Base-by-base conservation (phyloP, 2,888 invertebrate species). In the Dryocosmus kuriphilus region DNA sequence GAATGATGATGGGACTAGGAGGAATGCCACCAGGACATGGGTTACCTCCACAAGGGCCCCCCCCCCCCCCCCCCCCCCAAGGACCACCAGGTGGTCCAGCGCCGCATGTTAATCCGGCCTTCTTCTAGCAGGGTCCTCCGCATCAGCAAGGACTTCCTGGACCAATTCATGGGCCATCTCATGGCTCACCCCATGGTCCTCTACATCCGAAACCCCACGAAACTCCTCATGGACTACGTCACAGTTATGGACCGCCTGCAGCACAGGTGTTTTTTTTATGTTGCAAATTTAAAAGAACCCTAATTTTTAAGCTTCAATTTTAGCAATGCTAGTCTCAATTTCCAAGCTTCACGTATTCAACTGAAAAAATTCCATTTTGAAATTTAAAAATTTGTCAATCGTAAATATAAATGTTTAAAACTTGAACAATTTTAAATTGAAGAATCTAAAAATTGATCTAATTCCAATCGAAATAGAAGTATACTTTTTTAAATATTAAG, bases 101-200 rank as follows among this genome's bases (percentile, higher is more conserved):
- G 35, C 98, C 98, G 71, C 98, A 98, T 92, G 98, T 98, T 84
- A 98, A 98, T 93, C 98, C 98, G 60, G 98, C 98, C 80, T 98
- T 98, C 95, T 98, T 98, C 92, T 97, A 96, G 88, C 97, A 97
- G 92, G 94, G 94, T 46, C 93, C 93, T 14, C 93, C 93, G 41
- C 92, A 92, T 80, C 94, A 94, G 67, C 93, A 93, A 83, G 93
- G 93, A 4, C 93, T 93, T 27, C 94, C 95, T 9, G 94, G 94
- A 62, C 94, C 94, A 27, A 94, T 94, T 75, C 94, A 94, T 88
- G 95, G 94, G 1, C 95, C 95, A 2, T 95, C 95, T 2, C 93
- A 93, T 30, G 94, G 93, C 90, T 96, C 94, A 19, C 95, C 95
- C 1, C 71, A 71, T 22, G 93, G 95, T 1, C 95, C 95, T 24